A percentile compares a stretch with the other conserved stretches of the same genome.
Conservation (phyloP, 1,140 invertebrate genomes). For the Daktulosphaira vitifoliae region DNA sequence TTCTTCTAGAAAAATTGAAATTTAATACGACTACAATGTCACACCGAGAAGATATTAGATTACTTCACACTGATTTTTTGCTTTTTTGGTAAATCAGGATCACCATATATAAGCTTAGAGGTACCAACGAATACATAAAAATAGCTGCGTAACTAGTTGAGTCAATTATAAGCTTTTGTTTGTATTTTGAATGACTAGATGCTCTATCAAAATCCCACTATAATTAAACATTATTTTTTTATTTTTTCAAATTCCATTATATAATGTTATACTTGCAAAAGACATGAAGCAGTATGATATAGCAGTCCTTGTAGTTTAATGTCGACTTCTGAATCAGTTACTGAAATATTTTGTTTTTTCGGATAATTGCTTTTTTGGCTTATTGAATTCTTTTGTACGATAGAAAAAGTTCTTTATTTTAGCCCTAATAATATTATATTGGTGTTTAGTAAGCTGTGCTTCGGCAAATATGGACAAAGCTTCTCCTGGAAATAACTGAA, state of each 20-base stretch:
- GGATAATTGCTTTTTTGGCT: conserved; percentile 8
- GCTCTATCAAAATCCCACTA: too few relatives aligned
- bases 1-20: too few relatives aligned
- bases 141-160: too few relatives aligned
- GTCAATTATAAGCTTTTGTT: too few relatives aligned
- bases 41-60: too few relatives aligned
- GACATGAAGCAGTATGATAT: background rate
- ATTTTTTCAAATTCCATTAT: background rate
- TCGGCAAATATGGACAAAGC: conserved; percentile 7
- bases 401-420: background rate
- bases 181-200: too few relatives aligned
- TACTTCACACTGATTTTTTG: too few relatives aligned
- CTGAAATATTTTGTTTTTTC: background rate
- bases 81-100: too few relatives aligned
- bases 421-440: background rate
- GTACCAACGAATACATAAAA: too few relatives aligned
- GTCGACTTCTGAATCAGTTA: background rate
- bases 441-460: background rate
- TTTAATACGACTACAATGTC: too few relatives aligned
- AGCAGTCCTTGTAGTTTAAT: conserved; percentile 1
- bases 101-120: too few relatives aligned
- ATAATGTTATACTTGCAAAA: background rate
- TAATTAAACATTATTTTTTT: too few relatives aligned
- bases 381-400: background rate
- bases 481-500: background rate